These are phyloP conservation scores for Indicator indicator DNA, from an alignment of 2,113 vertebrate genomes.

Conservation along the genomic window DNA sequence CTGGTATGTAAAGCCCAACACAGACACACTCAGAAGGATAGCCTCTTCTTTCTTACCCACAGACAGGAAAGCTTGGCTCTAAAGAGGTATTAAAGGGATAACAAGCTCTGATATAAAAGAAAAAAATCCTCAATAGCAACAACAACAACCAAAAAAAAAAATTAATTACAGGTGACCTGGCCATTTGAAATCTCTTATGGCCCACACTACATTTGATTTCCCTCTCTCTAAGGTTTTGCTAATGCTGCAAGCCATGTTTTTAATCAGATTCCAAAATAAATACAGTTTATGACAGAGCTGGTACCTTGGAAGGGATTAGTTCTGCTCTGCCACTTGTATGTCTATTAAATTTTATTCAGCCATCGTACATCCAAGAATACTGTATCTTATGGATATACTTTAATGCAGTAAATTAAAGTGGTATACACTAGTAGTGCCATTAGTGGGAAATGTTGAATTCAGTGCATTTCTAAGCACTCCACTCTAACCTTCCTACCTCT, in stretches of 20 bases:
- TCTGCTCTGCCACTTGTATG: slow-evolving; percentile 25
- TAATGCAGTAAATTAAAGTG: slow-evolving; percentile 18
- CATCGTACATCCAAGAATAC: neutral
- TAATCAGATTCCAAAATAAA: slow-evolving; percentile 57
- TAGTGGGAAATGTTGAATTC: slow-evolving; percentile 10
- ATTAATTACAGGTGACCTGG: neutral
- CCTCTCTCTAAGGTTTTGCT: neutral
- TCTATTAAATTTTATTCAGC: neutral
- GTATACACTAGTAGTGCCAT: slow-evolving; percentile 29
- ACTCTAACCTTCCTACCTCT: neutral
- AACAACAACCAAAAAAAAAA: neutral
- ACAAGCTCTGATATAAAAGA: neutral
- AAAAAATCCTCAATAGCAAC: neutral
- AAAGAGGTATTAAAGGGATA: neutral
- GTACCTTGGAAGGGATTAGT: slow-evolving; percentile 20
- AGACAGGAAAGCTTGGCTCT: neutral
- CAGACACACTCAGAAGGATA: neutral
- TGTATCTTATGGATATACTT: neutral
- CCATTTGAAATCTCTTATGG: neutral
- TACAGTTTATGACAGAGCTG: neutral
- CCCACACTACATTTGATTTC: slow-evolving; percentile 2
- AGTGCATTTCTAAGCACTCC: slow-evolving; percentile 25
- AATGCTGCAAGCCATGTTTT: slow-evolving; percentile 35
- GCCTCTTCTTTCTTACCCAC: neutral
- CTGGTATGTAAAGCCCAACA: neutral